Base-by-base conservation (phyloP, 2,888 invertebrate genomes). In the Empis stercorea region DNA sequence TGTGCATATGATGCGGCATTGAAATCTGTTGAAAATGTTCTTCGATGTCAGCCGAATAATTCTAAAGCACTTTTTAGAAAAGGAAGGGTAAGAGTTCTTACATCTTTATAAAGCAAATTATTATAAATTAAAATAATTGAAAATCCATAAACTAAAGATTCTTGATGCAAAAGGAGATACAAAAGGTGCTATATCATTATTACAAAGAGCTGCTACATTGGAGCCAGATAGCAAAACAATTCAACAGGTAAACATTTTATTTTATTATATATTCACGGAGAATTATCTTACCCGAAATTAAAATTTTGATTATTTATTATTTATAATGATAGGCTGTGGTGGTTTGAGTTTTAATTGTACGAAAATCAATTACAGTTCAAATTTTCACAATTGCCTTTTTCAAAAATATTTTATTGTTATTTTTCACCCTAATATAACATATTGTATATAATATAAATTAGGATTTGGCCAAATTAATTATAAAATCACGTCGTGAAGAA, bases 11-110 rank as follows among this genome's bases (percentile, higher is more conserved):
- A 89, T 56, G 83, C 87, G 10, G 93, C 93, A 7, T 71, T 92
- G 20, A 76, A 80, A 66, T 87, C 89, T 10, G 82, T 93, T 27
- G 84, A 87, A 44, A 76, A 80, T 61, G 94, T 94, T 3, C 71
- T 94, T 13, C 74, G 79, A 51, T 84, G 86, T 60, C 87, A 93
- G 63, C 91, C 93, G 0, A 71, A 80, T 50, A 94, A 95, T 71
- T 82, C 89, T 0, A 95, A 95, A 68, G 94, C 94, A 0, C 71
- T 93, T 13, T 93, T 84, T 64, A 79, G 94, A 59, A 89, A 92
- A 73, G 85, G 84, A 57, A 81, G 80, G 66, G 77, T 76, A 61
- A 52, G 48, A 16, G 16, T 10, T 10, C 7, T 4, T 20, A 3
- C 20, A 20, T n/a, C n/a, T n/a, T n/a, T n/a, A 20, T 20, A 20